Conservation (phyloP, 2,113 vertebrate genomes). For the Leucoraja erinaceus region DNA sequence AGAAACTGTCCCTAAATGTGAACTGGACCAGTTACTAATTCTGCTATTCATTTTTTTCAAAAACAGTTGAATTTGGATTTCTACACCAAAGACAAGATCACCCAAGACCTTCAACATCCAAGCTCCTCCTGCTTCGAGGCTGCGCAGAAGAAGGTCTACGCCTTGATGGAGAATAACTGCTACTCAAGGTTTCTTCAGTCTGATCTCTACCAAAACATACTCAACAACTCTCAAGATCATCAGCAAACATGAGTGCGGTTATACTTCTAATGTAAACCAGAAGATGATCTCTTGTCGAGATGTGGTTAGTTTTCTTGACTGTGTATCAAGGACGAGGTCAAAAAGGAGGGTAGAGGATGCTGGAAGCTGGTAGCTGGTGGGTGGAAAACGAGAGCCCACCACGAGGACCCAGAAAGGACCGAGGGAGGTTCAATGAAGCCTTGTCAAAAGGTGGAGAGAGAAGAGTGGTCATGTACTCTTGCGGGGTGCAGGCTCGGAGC, state of each 20-base stretch:
- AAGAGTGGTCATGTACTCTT: background rate
- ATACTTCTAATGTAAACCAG: background rate
- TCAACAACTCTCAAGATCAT: constrained; percentile 53
- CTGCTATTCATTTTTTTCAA: background rate
- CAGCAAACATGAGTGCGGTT: background rate
- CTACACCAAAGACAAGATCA: constrained; percentile 63
- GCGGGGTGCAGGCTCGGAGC: background rate
- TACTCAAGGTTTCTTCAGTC: constrained; percentile 76
- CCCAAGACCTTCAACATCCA: constrained; percentile 62
- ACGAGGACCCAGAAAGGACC: background rate
- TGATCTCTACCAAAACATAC: constrained; percentile 71
- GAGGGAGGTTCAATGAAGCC: background rate
- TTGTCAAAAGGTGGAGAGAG: background rate
- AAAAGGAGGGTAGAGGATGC: background rate
- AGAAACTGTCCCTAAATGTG: background rate
- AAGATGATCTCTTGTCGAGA: background rate
- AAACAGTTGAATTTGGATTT: constrained; percentile 81
- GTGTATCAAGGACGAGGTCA: background rate
- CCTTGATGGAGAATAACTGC: constrained; percentile 77
- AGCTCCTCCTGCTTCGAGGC: constrained; percentile 69
- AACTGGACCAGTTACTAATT: background rate
- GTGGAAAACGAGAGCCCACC: background rate
- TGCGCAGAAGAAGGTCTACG: constrained; percentile 74
- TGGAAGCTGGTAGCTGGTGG: background rate
- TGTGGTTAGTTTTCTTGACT: background rate